Evolutionary conservation across 2,888 invertebrate species (phyloP), one percentile per base, ranked within the genome.

Genomic region (Idaea straminata): DNA sequence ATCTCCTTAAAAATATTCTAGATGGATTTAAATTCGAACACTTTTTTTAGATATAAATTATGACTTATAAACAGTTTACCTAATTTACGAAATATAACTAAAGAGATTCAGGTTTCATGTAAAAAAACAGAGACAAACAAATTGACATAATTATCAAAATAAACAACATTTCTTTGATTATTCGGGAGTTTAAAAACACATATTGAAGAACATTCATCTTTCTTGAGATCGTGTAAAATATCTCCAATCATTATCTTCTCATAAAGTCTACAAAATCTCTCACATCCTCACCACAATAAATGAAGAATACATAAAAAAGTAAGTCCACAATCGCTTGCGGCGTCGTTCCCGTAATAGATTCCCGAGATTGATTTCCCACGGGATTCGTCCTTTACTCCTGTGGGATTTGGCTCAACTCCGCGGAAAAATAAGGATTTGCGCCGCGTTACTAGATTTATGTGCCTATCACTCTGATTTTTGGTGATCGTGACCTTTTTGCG

Each of bases 341-440:
- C 62, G 61, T 63, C 59, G 25, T 36, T 36, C 38, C 15, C 6
- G 35, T 63, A 59, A 66, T 64, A 61, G 60, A 66, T 66, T 63
- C 61, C 60, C 66, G 66, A 59, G 59, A 58, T 62, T 64, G 64
- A 66, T 64, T 66, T 66, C 66, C 66, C 66, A 13, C 2, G 34
- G 62, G 62, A 6, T 7, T 36, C 15, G 59, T 16, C 57, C 57
- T 38, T 57, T 13, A 57, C 38, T 38, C 36, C 62, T 15, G 34
- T 13, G 59, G 59, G 59, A 59, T 34, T 34, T 13, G 47, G 47
- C 59, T 59, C 38, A 35, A 35, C 38, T 61, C 36, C 15, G 38
- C 61, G 62, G 58, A 25, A 16, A 59, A 16, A 59, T 34, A 59
- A 34, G 6, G 59, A 59, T 59, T 59, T 59, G 16, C 62, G 59